A percentile compares a stretch with the other conserved stretches of the same genome.
These are phyloP conservation scores for Calliopum simillimum DNA, from an alignment of 2,888 invertebrate genomes.

Conservation along the genomic window DNA sequence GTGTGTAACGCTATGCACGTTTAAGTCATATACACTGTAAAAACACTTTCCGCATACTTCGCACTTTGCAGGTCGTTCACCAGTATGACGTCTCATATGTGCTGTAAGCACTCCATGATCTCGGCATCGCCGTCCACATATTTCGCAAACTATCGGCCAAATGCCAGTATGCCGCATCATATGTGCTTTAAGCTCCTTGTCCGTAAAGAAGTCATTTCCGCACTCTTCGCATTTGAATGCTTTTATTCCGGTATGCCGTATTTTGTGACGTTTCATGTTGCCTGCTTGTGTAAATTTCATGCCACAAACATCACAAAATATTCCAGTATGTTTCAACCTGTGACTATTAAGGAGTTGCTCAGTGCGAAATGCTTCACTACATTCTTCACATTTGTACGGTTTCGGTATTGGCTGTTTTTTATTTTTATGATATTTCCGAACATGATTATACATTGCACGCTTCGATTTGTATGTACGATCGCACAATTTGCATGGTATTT, in stretches of 20 bases:
- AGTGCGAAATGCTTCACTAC: conserved; percentile 55
- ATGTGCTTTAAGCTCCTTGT: conserved; percentile 46
- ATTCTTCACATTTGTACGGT: conserved; percentile 51
- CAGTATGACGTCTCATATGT: conserved; percentile 75
- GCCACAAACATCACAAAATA: conserved; percentile 61
- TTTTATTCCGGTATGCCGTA: conserved; percentile 20
- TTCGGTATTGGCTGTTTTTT: too few relatives aligned
- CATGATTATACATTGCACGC: conserved; percentile 55
- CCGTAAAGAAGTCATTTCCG: conserved; percentile 40
- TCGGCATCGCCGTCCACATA: conserved; percentile 39
- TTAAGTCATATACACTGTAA: conserved; percentile 66
- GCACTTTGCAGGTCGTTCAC: conserved; percentile 74
- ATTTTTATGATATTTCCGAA: conserved; percentile 47
- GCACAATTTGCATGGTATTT: conserved; percentile 40
- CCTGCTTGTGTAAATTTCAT: conserved; percentile 61
- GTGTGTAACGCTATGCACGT: conserved; percentile 72
- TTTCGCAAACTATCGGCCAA: conserved; percentile 42
- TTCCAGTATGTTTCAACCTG: conserved; percentile 55
- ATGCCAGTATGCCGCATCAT: conserved; percentile 42
- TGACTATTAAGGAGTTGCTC: conserved; percentile 57
- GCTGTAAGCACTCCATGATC: conserved; percentile 66
- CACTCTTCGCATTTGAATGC: conserved; percentile 44
- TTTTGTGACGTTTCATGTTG: conserved; percentile 46
- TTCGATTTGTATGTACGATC: conserved; percentile 55
- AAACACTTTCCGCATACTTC: conserved; percentile 74